Base-by-base conservation (phyloP, 2,888 invertebrate species). In the Drosophila colorata region DNA sequence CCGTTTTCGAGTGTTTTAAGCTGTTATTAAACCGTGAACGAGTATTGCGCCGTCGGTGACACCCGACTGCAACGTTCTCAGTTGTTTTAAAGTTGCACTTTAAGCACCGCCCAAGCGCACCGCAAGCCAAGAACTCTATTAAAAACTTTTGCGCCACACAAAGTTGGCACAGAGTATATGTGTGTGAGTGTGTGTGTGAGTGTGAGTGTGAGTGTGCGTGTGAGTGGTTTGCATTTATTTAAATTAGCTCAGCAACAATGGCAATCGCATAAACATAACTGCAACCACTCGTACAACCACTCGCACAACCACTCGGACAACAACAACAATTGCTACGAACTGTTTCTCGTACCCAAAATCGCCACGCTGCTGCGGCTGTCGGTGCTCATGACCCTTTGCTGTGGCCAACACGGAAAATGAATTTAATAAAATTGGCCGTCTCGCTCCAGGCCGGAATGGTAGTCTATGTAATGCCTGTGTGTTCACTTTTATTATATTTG, bases 261-360 rank as follows among this genome's bases (percentile, higher is more conserved):
- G 44, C 53, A 60, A 52, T 60, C 35, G 48, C 78, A 74, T 61
- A 61, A 57, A 69, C 60, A 78, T 57, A 85, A 78, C 78, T 58
- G 41, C 52, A 69, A 40, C 60, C 41, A 64, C 57, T 57, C 60
- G 37, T 35, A 56, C 44, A 69, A 55, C 61, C 44, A 53, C 47
- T 49, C 28, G 9, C 6, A 68, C 47, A 58, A 56, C 33, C 64
- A 61, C 43, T 65, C 35, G 35, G 7, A 7, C n/a, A n/a, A 14
- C 8, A 13, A 41, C 53, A 53, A 83, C 60, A 59, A 63, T 25
- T 57, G 51, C 14, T 61, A 40, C 51, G 55, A 49, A 70, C 44
- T 35, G 55, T 57, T 61, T 44, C 40, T 40, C 87, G 57, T 88
- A 85, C 85, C 60, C 69, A 87, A 58, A 63, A 85, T 69, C 52